phyloP scores from a whole-genome alignment of 1,140 invertebrate genomes.

The roundworm (Caenorhabditis elegans) region DNA sequence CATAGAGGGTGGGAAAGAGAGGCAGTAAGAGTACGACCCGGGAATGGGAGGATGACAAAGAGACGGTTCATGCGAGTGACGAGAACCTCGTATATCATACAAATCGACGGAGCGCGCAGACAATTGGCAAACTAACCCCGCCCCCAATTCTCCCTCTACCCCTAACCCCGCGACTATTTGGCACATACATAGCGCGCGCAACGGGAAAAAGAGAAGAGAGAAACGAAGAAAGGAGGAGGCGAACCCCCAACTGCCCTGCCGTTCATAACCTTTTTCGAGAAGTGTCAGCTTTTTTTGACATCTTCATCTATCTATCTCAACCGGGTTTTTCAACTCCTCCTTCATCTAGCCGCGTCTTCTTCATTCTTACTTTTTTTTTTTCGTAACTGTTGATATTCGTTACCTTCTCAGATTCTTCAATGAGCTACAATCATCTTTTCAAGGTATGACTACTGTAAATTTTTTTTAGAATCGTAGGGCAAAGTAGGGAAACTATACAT shows the following conservation, averaged over 20 bases:
- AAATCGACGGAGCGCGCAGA: constrained; percentile 25
- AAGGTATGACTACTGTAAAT: constrained; percentile 47
- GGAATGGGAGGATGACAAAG: constrained; percentile 19
- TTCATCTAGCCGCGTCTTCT: background rate
- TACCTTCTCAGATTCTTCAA: constrained; percentile 34
- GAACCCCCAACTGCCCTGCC: background rate
- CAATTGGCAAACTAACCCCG: constrained; percentile 30
- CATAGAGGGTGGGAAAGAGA: background rate
- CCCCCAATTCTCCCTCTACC: background rate
- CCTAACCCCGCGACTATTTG: constrained; percentile 12
- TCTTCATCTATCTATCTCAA: constrained; percentile 23
- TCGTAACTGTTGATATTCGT: background rate
- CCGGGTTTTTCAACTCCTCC: background rate
- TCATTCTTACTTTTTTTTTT: background rate
- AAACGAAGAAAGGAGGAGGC: background rate
- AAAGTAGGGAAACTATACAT: too few relatives aligned
- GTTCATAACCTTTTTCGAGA: constrained; percentile 21
- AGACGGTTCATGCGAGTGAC: constrained; percentile 24
- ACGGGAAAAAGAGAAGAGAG: constrained; percentile 6
- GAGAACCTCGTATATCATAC: constrained; percentile 13
- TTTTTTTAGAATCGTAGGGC: background rate
- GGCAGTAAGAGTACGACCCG: background rate
- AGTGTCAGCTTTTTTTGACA: background rate
- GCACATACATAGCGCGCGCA: constrained; percentile 31
- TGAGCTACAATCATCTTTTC: constrained; percentile 66